These are phyloP conservation scores for Passerculus sandwichensis DNA, from an alignment of 2,797 vertebrate species.

Conservation along the genomic window DNA sequence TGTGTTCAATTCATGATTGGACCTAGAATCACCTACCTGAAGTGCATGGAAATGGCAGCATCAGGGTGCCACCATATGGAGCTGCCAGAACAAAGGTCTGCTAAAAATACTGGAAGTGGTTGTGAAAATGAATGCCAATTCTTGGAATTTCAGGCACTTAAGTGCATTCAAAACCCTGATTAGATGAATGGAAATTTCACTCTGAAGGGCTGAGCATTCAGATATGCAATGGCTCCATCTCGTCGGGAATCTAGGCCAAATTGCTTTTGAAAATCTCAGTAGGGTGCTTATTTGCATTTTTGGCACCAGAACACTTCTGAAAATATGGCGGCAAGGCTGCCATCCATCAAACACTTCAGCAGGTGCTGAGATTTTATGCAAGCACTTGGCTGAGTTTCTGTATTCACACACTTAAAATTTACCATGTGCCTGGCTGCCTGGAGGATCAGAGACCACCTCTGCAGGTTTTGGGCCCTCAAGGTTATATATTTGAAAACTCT, in stretches of 20 bases:
- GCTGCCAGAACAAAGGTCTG: constrained; percentile 48
- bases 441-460: constrained; percentile 51
- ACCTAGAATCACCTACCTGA: constrained; percentile 9
- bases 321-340: constrained; percentile 60
- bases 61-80: neutral
- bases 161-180: constrained; percentile 40
- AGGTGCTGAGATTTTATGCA: constrained; percentile 62
- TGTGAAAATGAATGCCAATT: constrained; percentile 52
- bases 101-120: constrained; percentile 61
- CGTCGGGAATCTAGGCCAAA: constrained; percentile 39
- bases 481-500: constrained; percentile 47
- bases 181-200: constrained; percentile 61
- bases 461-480: constrained; percentile 33
- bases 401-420: constrained; percentile 28
- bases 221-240: constrained; percentile 47
- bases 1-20: neutral
- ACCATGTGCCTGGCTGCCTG: constrained; percentile 19
- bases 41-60: neutral
- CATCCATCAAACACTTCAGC: constrained; percentile 64
- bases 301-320: constrained; percentile 46
- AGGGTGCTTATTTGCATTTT: constrained; percentile 62
- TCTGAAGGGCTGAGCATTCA: constrained; percentile 51
- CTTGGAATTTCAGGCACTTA: constrained; percentile 62
- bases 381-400: constrained; percentile 41
- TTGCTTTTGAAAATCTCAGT: constrained; percentile 59